Evolutionary conservation across 2,888 invertebrate species (phyloP).

Genomic region (Vannuccia rotundouncinata): DNA sequence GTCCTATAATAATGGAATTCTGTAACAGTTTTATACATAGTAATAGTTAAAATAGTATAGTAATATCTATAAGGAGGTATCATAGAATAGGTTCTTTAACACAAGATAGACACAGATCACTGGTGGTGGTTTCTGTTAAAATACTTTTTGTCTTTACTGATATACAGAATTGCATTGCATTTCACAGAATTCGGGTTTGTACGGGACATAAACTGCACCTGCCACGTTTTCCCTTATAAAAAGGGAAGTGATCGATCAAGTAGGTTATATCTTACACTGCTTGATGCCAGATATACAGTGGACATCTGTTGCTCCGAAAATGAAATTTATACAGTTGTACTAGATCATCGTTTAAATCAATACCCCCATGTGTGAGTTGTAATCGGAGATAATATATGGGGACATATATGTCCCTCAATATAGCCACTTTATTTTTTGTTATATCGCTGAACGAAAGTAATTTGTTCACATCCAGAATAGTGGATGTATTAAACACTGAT

Average conservation of each 20-base stretch:
- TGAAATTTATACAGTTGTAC: constrained; percentile 30
- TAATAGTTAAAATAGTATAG: background rate
- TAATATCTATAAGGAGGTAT: background rate
- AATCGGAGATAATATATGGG: background rate
- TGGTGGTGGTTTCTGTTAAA: background rate
- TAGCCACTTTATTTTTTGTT: background rate
- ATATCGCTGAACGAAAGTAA: constrained; percentile 3
- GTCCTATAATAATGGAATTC: background rate
- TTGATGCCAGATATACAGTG: constrained; percentile 9
- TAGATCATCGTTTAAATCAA: constrained; percentile 33
- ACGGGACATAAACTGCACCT: background rate
- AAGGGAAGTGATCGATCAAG: background rate
- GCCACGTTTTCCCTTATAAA: background rate
- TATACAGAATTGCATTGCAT: background rate
- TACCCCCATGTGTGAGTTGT: constrained; percentile 28
- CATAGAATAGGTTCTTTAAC: background rate
- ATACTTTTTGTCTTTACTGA: background rate
- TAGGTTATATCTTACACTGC: no score
- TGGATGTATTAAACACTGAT: constrained; percentile 9
- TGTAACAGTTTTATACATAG: background rate
- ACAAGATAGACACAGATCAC: background rate
- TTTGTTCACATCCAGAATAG: constrained; percentile 15
- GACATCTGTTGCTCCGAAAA: constrained; percentile 24
- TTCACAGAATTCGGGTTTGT: background rate
- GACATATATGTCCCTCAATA: background rate